phyloP scores from a whole-genome alignment of 2,113 vertebrate species.

The Oxygymnocypris stewartii region DNA sequence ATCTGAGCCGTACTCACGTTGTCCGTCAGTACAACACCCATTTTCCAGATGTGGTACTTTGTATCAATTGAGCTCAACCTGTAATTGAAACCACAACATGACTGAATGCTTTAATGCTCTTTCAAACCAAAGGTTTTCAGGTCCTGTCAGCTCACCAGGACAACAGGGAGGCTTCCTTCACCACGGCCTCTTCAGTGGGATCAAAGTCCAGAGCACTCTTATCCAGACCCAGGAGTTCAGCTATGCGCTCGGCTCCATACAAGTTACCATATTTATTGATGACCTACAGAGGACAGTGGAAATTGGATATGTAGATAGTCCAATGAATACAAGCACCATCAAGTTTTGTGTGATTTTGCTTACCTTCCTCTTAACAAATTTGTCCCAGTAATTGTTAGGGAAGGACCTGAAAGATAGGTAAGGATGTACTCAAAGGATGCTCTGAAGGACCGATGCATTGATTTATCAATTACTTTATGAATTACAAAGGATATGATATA shows the following conservation, averaged over 20 bases:
- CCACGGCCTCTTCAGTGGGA: constrained; percentile 86
- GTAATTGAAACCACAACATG: constrained; percentile 40
- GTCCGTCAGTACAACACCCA: constrained; percentile 95
- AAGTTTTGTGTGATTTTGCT: constrained; percentile 42
- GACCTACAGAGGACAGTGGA: constrained; percentile 75
- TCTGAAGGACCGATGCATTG: background rate
- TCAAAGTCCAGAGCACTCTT: constrained; percentile 96
- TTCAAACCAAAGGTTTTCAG: background rate
- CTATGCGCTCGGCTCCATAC: constrained; percentile 94
- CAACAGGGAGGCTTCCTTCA: constrained; percentile 87
- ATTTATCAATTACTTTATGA: background rate
- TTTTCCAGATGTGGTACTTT: constrained; percentile 96
- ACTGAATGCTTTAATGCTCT: background rate
- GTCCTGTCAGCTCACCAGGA: constrained; percentile 81
- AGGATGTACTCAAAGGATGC: background rate
- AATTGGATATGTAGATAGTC: background rate
- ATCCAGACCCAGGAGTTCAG: constrained; percentile 94
- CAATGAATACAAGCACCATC: background rate
- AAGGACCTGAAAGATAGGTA: constrained; percentile 83
- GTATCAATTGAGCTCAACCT: constrained; percentile 97
- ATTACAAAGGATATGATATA: background rate
- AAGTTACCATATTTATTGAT: constrained; percentile 98
- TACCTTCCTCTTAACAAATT: constrained; percentile 98
- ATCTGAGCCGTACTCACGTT: constrained; percentile 81
- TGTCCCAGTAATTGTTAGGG: constrained; percentile 98